phyloP scores from a whole-genome alignment of 2,888 invertebrate species.

The Protonemura montana region DNA sequence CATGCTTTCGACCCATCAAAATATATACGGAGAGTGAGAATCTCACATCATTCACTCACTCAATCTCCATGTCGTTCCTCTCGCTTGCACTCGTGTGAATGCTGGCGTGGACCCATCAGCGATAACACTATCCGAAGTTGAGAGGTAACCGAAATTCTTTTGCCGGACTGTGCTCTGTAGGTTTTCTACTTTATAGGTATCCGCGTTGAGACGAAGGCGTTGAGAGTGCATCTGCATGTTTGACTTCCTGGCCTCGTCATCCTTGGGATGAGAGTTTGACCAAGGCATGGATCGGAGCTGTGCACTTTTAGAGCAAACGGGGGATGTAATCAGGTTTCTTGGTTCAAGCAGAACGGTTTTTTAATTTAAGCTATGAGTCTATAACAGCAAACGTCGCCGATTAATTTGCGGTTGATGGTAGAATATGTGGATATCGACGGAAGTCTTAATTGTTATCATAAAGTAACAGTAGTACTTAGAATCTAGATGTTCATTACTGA shows the following conservation, averaged over 20 bases:
- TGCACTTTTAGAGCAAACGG: too few relatives aligned
- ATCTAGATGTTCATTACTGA: too few relatives aligned
- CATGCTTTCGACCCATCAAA: conserved; percentile 36
- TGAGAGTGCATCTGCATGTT: conserved; percentile 12
- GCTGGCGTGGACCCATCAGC: neutral
- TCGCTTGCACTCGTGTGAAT: neutral
- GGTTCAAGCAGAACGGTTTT: too few relatives aligned
- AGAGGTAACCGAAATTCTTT: neutral
- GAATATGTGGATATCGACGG: too few relatives aligned
- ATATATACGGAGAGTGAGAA: conserved; percentile 13
- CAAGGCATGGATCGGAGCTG: too few relatives aligned
- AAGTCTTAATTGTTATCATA: too few relatives aligned
- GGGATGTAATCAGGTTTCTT: too few relatives aligned
- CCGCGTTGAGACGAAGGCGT: neutral
- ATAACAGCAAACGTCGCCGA: too few relatives aligned
- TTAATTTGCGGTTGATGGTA: too few relatives aligned
- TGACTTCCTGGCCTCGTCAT: neutral
- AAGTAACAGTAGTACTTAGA: too few relatives aligned
- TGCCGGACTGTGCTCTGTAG: neutral
- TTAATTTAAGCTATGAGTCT: too few relatives aligned
- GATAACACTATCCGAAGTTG: conserved; percentile 4
- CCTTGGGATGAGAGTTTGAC: too few relatives aligned
- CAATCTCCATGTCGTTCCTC: neutral
- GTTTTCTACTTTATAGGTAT: neutral
- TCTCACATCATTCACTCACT: conserved; percentile 30